Conservation (phyloP, 2,797 vertebrate genomes). For the Tapirus indicus region DNA sequence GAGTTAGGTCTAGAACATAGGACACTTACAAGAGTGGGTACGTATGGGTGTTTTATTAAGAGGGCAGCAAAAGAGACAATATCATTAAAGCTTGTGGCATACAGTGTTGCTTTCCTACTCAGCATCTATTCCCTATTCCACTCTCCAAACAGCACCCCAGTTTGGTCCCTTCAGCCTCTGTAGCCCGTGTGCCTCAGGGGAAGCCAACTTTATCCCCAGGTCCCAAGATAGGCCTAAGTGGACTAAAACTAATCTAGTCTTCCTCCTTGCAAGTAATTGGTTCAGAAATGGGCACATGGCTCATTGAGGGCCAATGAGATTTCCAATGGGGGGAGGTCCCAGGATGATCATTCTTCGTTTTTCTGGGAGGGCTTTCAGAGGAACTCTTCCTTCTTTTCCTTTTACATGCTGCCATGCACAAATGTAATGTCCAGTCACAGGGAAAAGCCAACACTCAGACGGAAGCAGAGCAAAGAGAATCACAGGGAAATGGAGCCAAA, state of each 20-base stretch:
- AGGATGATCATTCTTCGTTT: not conserved
- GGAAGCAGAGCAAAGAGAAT: not conserved
- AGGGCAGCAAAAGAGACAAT: not conserved
- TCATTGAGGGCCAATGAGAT: not conserved
- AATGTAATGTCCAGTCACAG: not conserved
- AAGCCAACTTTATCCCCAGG: not conserved
- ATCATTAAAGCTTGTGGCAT: not conserved
- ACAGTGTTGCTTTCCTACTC: not conserved
- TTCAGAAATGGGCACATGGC: conserved; percentile 4
- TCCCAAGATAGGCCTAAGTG: not conserved
- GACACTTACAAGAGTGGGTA: not conserved
- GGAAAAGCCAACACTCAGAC: conserved; percentile 40
- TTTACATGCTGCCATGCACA: not conserved
- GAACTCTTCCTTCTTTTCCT: not conserved
- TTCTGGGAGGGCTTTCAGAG: conserved; percentile 27
- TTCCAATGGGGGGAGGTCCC: not conserved
- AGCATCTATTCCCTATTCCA: not conserved
- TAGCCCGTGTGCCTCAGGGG: not conserved
- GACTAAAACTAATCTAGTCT: not conserved
- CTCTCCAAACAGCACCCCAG: not conserved
- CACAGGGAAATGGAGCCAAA: conserved; percentile 7
- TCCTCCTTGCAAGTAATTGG: conserved; percentile 31
- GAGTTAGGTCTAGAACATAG: not conserved
- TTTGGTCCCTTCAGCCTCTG: not conserved
- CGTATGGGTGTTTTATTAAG: not conserved